These are phyloP conservation scores for Pegoplata infirma DNA, from an alignment of 2,888 invertebrate genomes.

Conservation along the genomic window DNA sequence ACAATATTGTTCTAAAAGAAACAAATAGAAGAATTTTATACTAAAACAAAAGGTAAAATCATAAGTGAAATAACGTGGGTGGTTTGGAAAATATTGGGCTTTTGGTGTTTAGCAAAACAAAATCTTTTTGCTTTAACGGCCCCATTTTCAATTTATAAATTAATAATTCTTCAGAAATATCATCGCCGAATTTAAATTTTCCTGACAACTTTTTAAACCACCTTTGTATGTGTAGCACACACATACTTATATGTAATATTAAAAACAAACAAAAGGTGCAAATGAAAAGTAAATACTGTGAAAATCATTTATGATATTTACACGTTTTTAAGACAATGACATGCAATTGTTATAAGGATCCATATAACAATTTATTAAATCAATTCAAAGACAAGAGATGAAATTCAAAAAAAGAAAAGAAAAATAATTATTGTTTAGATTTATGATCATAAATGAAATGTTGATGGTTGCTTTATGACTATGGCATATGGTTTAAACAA, in stretches of 20 bases:
- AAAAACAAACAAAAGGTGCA: conserved; percentile 4
- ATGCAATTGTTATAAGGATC: conserved; percentile 42
- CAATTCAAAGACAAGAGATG: conserved; percentile 7
- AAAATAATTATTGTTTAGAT: conserved; percentile 25
- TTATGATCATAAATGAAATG: conserved; percentile 32
- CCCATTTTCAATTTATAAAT: no score
- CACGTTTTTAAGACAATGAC: conserved; percentile 48
- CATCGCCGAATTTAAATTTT: no score
- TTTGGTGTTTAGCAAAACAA: no score
- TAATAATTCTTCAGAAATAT: no score
- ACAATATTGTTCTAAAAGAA: conserved; percentile 7
- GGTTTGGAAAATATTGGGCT: no score
- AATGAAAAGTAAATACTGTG: conserved; percentile 40
- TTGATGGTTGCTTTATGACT: conserved; percentile 17
- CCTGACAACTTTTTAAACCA: no score
- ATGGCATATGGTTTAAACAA: conserved; percentile 20
- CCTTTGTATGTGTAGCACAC: no score
- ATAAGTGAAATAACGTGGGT: no score
- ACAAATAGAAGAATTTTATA: conserved; percentile 30
- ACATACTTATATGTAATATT: no score
- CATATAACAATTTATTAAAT: conserved; percentile 55
- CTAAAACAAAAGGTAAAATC: background rate
- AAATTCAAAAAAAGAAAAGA: background rate
- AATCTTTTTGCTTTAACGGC: no score
- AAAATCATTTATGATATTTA: conserved; percentile 53